phyloP scores from a whole-genome alignment of 2,888 invertebrate genomes.

The Lampropteryx suffumata region DNA sequence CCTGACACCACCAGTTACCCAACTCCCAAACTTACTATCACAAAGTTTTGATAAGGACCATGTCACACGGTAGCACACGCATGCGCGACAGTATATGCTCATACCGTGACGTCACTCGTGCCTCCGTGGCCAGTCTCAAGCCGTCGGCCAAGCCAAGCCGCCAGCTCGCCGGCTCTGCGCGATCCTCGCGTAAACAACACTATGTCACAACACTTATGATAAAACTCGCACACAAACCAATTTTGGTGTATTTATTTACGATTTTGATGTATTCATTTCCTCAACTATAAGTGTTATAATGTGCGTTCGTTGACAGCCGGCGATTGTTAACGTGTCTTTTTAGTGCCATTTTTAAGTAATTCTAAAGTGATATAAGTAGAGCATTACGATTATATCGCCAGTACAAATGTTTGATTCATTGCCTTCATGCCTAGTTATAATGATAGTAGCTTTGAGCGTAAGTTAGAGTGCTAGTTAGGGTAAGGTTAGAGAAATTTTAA shows the following conservation, averaged over 20 bases:
- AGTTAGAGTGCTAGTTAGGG: conserved; percentile 71
- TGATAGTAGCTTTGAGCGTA: conserved; percentile 60
- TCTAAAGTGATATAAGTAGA: conserved; percentile 63
- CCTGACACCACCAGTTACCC: conserved; percentile 27
- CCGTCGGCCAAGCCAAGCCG: conserved; percentile 49
- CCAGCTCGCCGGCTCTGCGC: conserved; percentile 53
- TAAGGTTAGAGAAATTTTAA: conserved; percentile 34
- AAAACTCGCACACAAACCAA: conserved; percentile 37
- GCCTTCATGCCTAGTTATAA: conserved; percentile 74
- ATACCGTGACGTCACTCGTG: conserved; percentile 53
- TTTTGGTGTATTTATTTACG: conserved; percentile 63
- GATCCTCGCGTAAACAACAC: conserved; percentile 62
- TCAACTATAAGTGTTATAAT: conserved; percentile 38
- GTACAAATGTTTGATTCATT: conserved; percentile 76
- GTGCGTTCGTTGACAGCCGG: conserved; percentile 26
- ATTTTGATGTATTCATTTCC: conserved; percentile 74
- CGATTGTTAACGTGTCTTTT: conserved; percentile 67
- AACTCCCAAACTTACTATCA: conserved; percentile 34
- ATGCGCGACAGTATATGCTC: conserved; percentile 40
- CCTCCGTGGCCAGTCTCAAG: conserved; percentile 49
- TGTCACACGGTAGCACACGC: conserved; percentile 34
- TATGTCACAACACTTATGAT: conserved; percentile 40
- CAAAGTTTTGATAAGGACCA: conserved; percentile 33
- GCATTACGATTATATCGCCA: conserved; percentile 68
- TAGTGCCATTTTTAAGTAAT: conserved; percentile 72